A percentile compares a stretch with the other conserved stretches of the same genome.
phyloP scores from a whole-genome alignment of 1,140 invertebrate genomes.

The Rhyacophila brunnea region DNA sequence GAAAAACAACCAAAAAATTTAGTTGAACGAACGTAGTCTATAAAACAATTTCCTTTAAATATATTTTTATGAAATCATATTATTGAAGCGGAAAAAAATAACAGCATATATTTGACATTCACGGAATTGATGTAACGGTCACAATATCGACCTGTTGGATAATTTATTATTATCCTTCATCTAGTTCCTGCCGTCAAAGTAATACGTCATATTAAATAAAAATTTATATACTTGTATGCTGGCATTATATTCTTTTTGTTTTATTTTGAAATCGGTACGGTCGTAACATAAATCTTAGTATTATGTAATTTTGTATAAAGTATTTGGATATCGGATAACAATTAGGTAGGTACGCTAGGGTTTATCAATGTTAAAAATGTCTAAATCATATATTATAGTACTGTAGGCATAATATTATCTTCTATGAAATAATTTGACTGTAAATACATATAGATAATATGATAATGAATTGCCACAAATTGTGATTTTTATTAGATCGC shows the following conservation, averaged over 20 bases:
- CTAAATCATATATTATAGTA: not conserved
- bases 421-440: not conserved
- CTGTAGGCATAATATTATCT: not conserved
- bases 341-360: not conserved
- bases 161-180: too few species aligned
- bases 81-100: too few species aligned
- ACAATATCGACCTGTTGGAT: too few species aligned
- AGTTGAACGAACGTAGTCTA: not conserved
- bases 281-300: not conserved
- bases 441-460: constrained; percentile 2
- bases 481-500: not conserved
- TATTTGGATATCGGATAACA: not conserved
- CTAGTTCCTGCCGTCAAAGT: too few species aligned
- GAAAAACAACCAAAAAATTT: not conserved
- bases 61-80: too few species aligned
- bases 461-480: not conserved
- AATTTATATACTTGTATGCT: too few species aligned
- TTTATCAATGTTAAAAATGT: not conserved
- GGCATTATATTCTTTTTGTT: not conserved
- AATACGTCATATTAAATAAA: too few species aligned
- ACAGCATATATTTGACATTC: too few species aligned
- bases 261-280: not conserved
- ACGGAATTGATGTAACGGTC: too few species aligned
- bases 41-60: too few species aligned
- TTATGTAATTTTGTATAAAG: constrained; percentile 1